Evolutionary conservation across 1,140 invertebrate genomes (phyloP).

Genomic region (Elymnias hypermnestra): DNA sequence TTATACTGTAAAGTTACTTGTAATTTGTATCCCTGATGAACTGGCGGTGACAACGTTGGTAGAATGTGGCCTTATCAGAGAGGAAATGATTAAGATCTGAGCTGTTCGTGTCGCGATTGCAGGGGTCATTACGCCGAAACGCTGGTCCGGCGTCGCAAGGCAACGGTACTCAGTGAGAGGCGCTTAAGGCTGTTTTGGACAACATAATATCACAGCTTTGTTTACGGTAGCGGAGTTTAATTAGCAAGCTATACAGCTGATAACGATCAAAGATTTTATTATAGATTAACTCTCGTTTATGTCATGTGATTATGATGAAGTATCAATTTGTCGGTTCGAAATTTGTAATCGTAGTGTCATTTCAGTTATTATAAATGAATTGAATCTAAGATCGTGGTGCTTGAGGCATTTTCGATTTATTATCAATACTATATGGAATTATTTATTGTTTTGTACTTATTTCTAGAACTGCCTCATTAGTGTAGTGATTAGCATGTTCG

Average conservation of each 20-base stretch:
- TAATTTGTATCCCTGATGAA: slow-evolving; percentile 32
- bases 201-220: slow-evolving; percentile 21
- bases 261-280: slow-evolving; percentile 16
- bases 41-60: slow-evolving; percentile 23
- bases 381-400: neutral
- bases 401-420: neutral
- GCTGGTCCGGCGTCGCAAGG: slow-evolving; percentile 21
- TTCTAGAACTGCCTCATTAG: too few species aligned
- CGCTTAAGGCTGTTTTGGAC: slow-evolving; percentile 17
- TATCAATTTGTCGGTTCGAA: neutral
- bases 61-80: slow-evolving; percentile 27
- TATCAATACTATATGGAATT: too few species aligned
- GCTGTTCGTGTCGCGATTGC: slow-evolving; percentile 37
- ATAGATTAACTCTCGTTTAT: slow-evolving; percentile 9
- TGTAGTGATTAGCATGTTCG: too few species aligned
- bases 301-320: slow-evolving; percentile 5
- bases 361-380: neutral
- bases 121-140: slow-evolving; percentile 61
- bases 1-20: slow-evolving; percentile 24
- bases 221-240: slow-evolving; percentile 23
- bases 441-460: too few species aligned
- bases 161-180: slow-evolving; percentile 34
- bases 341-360: slow-evolving; percentile 1
- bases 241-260: slow-evolving; percentile 15
- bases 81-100: slow-evolving; percentile 42